Percentiles rank a stretch among this genome's conserved stretches.
Evolutionary conservation across 2,797 vertebrate species (phyloP).

Genomic region (Rhinogobio ventralis): DNA sequence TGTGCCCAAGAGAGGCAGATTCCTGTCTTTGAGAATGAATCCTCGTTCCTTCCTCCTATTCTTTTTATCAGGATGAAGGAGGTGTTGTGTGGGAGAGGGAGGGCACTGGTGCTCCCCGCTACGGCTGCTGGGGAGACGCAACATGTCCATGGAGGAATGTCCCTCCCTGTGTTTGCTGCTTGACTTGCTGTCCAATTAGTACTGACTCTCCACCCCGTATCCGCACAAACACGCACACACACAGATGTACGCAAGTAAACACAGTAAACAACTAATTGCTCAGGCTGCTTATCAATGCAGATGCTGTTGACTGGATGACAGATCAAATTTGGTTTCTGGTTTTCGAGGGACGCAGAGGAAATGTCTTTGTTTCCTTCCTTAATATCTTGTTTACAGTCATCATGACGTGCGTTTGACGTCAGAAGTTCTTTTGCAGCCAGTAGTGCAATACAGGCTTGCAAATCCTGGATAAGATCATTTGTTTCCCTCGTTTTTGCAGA

Average conservation of each 20-base stretch:
- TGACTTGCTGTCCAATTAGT: conserved; percentile 84
- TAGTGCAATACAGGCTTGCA: background rate
- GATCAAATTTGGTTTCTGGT: background rate
- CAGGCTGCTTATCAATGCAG: background rate
- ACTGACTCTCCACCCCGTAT: conserved; percentile 66
- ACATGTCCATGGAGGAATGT: conserved; percentile 82
- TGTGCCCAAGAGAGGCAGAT: conserved; percentile 79
- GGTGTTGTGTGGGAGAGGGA: conserved; percentile 48
- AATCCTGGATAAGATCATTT: background rate
- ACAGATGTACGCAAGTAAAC: background rate
- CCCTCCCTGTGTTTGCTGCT: conserved; percentile 75
- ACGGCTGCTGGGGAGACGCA: conserved; percentile 86
- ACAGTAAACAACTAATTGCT: background rate
- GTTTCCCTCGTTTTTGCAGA: background rate
- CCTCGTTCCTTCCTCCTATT: conserved; percentile 56
- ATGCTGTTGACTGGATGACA: conserved; percentile 6
- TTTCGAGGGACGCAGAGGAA: background rate
- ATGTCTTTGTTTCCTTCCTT: background rate
- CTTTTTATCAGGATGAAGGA: conserved; percentile 56
- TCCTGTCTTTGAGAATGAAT: conserved; percentile 68
- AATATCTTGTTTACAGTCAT: conserved; percentile 1
- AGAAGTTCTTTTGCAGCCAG: conserved; percentile 51
- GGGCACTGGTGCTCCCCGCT: conserved; percentile 63
- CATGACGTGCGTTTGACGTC: conserved; percentile 68
- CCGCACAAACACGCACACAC: conserved; percentile 32